Percentiles rank a stretch among this genome's conserved stretches.
phyloP scores from a whole-genome alignment of 2,888 invertebrate genomes.

The Philereme transversata region DNA sequence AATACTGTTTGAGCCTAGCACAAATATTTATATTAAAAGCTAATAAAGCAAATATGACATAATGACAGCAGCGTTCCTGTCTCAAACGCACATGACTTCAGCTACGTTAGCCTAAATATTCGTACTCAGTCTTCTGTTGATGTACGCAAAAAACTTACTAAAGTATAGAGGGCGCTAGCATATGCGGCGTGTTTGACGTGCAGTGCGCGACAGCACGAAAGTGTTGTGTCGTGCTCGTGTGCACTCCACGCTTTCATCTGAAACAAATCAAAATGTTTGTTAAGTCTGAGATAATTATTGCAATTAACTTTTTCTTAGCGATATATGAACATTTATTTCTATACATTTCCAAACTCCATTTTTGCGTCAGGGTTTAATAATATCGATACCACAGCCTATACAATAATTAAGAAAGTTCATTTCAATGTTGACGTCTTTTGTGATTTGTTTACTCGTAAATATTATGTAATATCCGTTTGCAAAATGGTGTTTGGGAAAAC shows the following conservation, averaged over 20 bases:
- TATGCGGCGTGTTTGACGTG: constrained; percentile 90
- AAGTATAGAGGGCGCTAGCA: constrained; percentile 88
- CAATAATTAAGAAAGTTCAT: neutral
- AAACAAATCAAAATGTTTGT: constrained; percentile 6
- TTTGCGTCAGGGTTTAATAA: too few species aligned
- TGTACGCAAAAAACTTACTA: constrained; percentile 80
- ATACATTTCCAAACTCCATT: too few species aligned
- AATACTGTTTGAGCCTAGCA: too few species aligned
- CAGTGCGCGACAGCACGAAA: constrained; percentile 85
- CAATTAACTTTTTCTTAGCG: too few species aligned
- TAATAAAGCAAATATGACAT: too few species aligned
- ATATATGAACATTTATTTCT: too few species aligned
- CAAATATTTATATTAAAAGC: too few species aligned
- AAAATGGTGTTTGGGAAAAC: neutral
- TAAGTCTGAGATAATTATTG: neutral
- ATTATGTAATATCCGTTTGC: constrained; percentile 2
- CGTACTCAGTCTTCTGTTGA: too few species aligned
- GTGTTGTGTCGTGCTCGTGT: constrained; percentile 73
- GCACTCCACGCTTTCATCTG: constrained; percentile 82
- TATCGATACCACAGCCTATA: neutral
- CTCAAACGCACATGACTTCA: too few species aligned
- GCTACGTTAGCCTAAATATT: too few species aligned
- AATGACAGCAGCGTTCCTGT: too few species aligned
- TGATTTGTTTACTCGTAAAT: constrained; percentile 3
- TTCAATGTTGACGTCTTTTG: neutral